A percentile compares a stretch with the other conserved stretches of the same genome.
Evolutionary conservation across 1,140 invertebrate genomes (phyloP).

Genomic region (Copidosoma floridanum): DNA sequence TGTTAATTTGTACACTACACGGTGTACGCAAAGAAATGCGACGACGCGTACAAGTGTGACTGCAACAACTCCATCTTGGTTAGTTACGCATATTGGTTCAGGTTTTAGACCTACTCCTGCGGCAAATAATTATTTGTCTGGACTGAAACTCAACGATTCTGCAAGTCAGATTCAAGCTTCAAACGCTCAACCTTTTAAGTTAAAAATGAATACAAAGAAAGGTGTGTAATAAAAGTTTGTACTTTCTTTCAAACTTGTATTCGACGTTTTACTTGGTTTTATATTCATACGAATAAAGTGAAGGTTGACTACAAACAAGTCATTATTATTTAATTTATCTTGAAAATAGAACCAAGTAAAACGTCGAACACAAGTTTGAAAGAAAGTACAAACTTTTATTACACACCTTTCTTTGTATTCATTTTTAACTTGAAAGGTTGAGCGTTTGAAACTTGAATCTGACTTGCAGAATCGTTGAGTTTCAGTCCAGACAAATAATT

Average conservation of each 20-base stretch:
- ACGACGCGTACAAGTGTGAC: slow-evolving; percentile 38
- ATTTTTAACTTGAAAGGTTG: slow-evolving; percentile 52
- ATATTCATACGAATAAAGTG: too few relatives aligned
- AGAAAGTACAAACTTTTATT: background rate
- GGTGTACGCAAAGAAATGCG: slow-evolving; percentile 38
- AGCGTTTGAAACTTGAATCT: slow-evolving; percentile 37
- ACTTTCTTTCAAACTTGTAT: background rate
- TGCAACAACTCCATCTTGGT: slow-evolving; percentile 45
- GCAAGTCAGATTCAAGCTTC: slow-evolving; percentile 41
- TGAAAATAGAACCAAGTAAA: too few relatives aligned
- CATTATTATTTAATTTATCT: too few relatives aligned
- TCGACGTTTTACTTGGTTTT: background rate
- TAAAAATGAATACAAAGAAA: slow-evolving; percentile 52
- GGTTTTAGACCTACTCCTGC: slow-evolving; percentile 35
- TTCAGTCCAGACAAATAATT: slow-evolving; percentile 44
- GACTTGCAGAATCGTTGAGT: slow-evolving; percentile 43
- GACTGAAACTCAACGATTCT: slow-evolving; percentile 47
- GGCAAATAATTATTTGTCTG: slow-evolving; percentile 35
- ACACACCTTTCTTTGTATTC: slow-evolving; percentile 45
- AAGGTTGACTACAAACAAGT: too few relatives aligned
- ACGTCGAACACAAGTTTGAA: background rate
- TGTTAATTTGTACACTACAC: slow-evolving; percentile 51
- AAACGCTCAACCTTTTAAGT: slow-evolving; percentile 45
- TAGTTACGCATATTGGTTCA: slow-evolving; percentile 42
- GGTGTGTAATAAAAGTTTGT: slow-evolving; percentile 6